Evolutionary conservation across 2,113 vertebrate species (phyloP).

Genomic region (Atherinomorus stipes): DNA sequence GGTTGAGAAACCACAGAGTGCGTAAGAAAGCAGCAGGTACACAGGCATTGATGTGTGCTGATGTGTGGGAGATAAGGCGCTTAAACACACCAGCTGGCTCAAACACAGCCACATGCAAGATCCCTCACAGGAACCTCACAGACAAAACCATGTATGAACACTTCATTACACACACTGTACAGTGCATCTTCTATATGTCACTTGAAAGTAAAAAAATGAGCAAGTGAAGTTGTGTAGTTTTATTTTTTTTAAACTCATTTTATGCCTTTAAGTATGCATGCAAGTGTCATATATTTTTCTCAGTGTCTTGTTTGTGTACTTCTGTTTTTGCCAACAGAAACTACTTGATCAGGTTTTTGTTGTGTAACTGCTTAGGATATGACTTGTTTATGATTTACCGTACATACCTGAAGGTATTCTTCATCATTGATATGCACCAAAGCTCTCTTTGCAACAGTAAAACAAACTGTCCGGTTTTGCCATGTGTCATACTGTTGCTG

Average conservation of each 20-base stretch:
- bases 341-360: not conserved
- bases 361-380: conserved; percentile 8
- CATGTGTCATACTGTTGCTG: too few species aligned
- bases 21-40: conserved; percentile 64
- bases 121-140: conserved; percentile 1
- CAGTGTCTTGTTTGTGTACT: not conserved
- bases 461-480: not conserved
- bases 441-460: not conserved
- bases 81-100: conserved; percentile 39
- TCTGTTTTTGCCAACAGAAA: conserved; percentile 7
- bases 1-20: conserved; percentile 68
- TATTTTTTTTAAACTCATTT: too few species aligned
- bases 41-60: conserved; percentile 45
- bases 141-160: conserved; percentile 3
- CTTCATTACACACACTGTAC: not conserved
- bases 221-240: not conserved
- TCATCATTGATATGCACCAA: not conserved
- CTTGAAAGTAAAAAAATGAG: not conserved
- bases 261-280: not conserved
- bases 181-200: not conserved
- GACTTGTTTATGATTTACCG: not conserved
- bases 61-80: conserved; percentile 53
- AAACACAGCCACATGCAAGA: conserved; percentile 17
- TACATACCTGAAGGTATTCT: not conserved
- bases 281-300: not conserved